A percentile compares a stretch with the other conserved stretches of the same genome.
Evolutionary conservation across 2,113 vertebrate genomes (phyloP).

Genomic region (Gymnogyps californianus): DNA sequence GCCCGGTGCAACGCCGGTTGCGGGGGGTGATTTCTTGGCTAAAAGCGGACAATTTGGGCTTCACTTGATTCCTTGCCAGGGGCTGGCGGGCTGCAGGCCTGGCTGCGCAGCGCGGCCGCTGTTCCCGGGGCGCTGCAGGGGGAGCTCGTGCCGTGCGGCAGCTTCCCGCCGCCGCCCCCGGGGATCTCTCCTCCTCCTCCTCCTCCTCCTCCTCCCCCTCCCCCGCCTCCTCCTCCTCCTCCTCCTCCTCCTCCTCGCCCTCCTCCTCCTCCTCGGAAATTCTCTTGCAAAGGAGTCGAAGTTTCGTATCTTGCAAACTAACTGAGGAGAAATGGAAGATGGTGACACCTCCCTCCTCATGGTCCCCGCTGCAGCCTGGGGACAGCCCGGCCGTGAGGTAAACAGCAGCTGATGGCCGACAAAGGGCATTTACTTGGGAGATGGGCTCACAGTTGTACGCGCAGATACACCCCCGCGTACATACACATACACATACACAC

Average conservation of each 20-base stretch:
- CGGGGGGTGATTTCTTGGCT: not conserved
- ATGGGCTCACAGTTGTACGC: rapidly evolving
- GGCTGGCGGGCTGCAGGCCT: not conserved
- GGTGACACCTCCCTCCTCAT: rapidly evolving
- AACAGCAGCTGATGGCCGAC: not conserved
- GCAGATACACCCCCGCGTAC: too few species aligned
- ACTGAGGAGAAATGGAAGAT: rapidly evolving
- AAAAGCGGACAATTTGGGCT: rapidly evolving
- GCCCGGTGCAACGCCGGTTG: rapidly evolving
- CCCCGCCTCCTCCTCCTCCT: too few species aligned
- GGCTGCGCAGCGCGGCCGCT: not conserved
- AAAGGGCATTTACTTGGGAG: not conserved
- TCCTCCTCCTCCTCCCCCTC: too few species aligned
- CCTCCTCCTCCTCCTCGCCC: too few species aligned
- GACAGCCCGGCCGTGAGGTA: rapidly evolving
- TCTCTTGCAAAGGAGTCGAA: rapidly evolving
- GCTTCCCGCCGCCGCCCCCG: too few species aligned
- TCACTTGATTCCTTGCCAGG: rapidly evolving
- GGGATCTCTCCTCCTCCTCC: too few species aligned
- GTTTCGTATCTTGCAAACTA: rapidly evolving
- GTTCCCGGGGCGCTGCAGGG: not conserved
- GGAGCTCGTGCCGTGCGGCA: not conserved
- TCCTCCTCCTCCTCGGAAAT: not conserved
- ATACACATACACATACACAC: too few species aligned
- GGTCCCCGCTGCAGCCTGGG: not conserved